phyloP scores from a whole-genome alignment of 2,888 invertebrate genomes.

The Idaea dimidiata region DNA sequence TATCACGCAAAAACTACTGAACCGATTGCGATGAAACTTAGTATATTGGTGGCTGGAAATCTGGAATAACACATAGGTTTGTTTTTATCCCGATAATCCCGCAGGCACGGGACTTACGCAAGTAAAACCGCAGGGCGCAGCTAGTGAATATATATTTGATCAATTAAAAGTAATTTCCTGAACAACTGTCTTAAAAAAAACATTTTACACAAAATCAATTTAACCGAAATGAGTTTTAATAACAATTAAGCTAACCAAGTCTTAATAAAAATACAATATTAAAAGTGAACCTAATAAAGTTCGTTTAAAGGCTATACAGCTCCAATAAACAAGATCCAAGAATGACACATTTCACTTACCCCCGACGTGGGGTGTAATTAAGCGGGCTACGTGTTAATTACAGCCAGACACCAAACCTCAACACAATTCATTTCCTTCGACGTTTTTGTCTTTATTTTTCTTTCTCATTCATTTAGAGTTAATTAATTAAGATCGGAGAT shows the following conservation, averaged over 20 bases:
- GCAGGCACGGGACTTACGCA: no score
- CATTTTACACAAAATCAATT: not conserved
- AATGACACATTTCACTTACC: constrained; percentile 71
- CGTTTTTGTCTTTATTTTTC: constrained; percentile 51
- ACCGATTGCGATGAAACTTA: no score
- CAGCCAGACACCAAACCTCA: constrained; percentile 47
- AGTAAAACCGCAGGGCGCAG: no score
- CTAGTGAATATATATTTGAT: no score
- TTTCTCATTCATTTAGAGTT: constrained; percentile 29
- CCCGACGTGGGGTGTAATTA: constrained; percentile 62
- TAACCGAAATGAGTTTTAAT: not conserved
- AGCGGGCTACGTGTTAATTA: constrained; percentile 69
- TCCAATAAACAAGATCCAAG: constrained; percentile 27
- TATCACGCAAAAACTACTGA: no score
- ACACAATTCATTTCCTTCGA: constrained; percentile 57
- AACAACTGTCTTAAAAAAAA: no score
- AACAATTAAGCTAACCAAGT: constrained; percentile 23
- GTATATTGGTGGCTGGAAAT: no score
- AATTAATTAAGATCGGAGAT: constrained; percentile 21
- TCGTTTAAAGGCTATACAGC: constrained; percentile 9
- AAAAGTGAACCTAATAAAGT: constrained; percentile 4
- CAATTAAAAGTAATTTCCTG: no score
- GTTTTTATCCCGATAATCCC: no score
- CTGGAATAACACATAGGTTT: no score
- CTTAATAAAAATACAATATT: constrained; percentile 9